These are phyloP conservation scores for Chaetodon auriga DNA, from an alignment of 2,113 vertebrate species.

Conservation along the genomic window DNA sequence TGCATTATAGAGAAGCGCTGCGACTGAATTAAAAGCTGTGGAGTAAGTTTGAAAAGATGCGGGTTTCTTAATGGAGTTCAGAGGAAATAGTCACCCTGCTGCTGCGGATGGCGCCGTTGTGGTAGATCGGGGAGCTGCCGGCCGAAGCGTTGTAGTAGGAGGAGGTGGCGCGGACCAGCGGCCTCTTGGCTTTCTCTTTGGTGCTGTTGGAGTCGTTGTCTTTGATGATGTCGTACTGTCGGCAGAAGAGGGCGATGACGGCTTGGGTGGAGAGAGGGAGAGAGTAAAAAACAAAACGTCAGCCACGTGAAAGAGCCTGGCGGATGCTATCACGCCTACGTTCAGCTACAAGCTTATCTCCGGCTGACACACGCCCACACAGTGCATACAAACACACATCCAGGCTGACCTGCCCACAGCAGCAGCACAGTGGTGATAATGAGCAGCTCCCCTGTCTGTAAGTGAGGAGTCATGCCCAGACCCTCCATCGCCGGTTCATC, in stretches of 20 bases:
- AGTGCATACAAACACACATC: background rate
- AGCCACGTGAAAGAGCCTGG: background rate
- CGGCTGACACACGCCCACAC: background rate
- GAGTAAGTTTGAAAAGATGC: background rate
- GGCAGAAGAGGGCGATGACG: conserved; percentile 96
- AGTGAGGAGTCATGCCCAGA: conserved; percentile 90
- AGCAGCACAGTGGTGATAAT: conserved; percentile 96
- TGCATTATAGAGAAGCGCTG: conserved; percentile 13
- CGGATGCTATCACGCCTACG: background rate
- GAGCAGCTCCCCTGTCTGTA: conserved; percentile 95
- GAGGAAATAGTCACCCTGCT: conserved; percentile 83
- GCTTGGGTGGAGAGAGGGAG: conserved; percentile 76
- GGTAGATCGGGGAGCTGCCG: conserved; percentile 91
- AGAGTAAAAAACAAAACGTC: background rate
- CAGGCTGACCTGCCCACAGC: conserved; percentile 93
- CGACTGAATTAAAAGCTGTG: background rate
- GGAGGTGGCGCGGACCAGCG: conserved; percentile 89
- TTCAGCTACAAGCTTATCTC: background rate
- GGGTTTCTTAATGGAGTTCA: background rate
- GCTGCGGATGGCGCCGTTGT: conserved; percentile 86
- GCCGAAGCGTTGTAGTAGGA: conserved; percentile 84
- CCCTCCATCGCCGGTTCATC: conserved; percentile 97
- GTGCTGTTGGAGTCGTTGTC: conserved; percentile 94
- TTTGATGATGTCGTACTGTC: conserved; percentile 97
- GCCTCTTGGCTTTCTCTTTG: conserved; percentile 93